phyloP scores from a whole-genome alignment of 1,140 invertebrate genomes.

The Pogonomyrmex barbatus region DNA sequence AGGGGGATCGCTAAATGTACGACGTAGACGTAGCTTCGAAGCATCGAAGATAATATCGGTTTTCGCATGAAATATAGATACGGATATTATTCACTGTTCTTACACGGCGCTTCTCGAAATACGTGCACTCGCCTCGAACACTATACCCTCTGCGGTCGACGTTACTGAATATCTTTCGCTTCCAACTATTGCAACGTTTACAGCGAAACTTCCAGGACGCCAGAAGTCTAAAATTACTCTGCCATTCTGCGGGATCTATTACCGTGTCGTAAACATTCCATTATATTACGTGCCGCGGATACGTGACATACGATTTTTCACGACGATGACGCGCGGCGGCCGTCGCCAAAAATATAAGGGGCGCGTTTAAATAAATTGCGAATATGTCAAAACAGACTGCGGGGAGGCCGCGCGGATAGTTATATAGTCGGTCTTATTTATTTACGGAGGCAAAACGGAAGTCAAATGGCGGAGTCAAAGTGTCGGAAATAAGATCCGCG shows the following conservation, averaged over 20 bases:
- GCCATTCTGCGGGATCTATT: conserved; percentile 42
- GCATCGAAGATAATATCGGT: conserved; percentile 32
- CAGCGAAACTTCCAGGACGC: conserved; percentile 32
- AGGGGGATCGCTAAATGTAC: not conserved
- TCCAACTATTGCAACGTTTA: conserved; percentile 16
- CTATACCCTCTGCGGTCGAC: conserved; percentile 43
- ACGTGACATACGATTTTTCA: conserved; percentile 24
- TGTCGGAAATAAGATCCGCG: not conserved
- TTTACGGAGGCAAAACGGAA: not conserved
- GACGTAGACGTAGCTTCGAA: not conserved
- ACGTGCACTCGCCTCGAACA: conserved; percentile 34
- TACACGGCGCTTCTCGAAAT: conserved; percentile 30
- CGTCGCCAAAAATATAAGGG: conserved; percentile 8
- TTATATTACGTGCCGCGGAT: conserved; percentile 36
- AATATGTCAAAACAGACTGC: conserved; percentile 19
- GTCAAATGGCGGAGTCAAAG: not conserved
- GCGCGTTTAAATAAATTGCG: conserved; percentile 26
- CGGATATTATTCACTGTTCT: conserved; percentile 49
- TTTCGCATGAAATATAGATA: conserved; percentile 41
- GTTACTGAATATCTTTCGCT: conserved; percentile 46
- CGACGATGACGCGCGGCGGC: conserved; percentile 11
- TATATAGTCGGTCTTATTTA: conserved; percentile 32
- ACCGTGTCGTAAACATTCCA: conserved; percentile 39
- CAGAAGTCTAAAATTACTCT: conserved; percentile 46
- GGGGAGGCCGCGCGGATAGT: not conserved